Conservation (phyloP, 2,113 vertebrate species). For the Corythaixoides concolor region DNA sequence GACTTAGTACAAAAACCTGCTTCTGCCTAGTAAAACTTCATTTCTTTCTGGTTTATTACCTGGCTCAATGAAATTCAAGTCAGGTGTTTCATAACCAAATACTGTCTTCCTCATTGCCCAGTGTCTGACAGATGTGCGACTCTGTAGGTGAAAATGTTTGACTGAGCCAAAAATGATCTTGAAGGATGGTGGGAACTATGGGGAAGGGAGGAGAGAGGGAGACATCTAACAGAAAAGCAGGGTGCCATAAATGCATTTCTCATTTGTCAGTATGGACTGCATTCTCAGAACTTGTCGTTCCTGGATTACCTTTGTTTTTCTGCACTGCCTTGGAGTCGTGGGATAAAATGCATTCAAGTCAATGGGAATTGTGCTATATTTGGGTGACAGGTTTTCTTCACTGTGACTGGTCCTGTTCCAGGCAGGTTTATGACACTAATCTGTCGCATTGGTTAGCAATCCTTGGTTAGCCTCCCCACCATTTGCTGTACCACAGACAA, state of each 20-base stretch:
- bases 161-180: background rate
- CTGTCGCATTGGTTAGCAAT: background rate
- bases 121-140: slow-evolving; percentile 1
- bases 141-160: background rate
- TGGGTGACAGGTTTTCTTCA: background rate
- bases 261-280: background rate
- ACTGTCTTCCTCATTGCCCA: background rate
- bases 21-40: slow-evolving; percentile 9
- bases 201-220: background rate
- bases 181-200: background rate
- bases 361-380: background rate
- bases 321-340: background rate
- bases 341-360: background rate
- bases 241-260: background rate
- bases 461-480: background rate
- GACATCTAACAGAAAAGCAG: background rate
- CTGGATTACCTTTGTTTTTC: background rate
- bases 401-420: background rate
- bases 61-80: slow-evolving; percentile 32
- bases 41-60: slow-evolving; percentile 30
- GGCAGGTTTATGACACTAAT: background rate
- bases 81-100: slow-evolving; percentile 42
- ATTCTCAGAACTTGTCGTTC: background rate
- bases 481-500: background rate
- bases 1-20: background rate